Base-by-base conservation (phyloP, 2,113 vertebrate genomes). In the Uropsilus gracilis region DNA sequence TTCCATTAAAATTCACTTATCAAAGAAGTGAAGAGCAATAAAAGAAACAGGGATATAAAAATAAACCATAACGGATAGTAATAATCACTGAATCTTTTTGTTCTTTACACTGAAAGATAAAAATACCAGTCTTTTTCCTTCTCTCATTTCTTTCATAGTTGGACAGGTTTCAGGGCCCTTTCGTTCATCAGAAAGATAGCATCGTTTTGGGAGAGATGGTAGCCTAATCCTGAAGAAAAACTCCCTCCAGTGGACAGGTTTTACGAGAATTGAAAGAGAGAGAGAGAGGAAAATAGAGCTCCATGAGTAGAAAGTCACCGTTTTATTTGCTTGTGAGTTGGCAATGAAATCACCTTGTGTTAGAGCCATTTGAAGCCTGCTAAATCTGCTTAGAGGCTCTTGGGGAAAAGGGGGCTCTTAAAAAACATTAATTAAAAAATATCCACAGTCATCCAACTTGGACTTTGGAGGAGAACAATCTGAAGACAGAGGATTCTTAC, bases 381-480 rank as follows among this genome's bases (percentile, higher is more conserved):
- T 8, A 89, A 94, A 93, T 46, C 97, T 85, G 44, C 88, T 95
- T 94, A 64, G 26, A 46, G 24, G 34, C 81, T 53, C 96, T 50
- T 16, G 84, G 94, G 94, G 57, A 82, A 59, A 68, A 82, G 22
- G 61, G 61, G 50, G 42, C 82, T 91, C 92, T 96, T 78, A 77
- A 93, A 95, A 96, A 69, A 88, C 73, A 91, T 93, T 97, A 95
- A 91, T 95, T 91, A 94, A 53, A 95, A 97, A 95, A 86, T 90
- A 97, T 68, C 48, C 9, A 59, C 89, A 42, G 24, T 64, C 42
- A 37, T 95, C 95, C 96, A 95, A 81, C 84, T 76, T 81, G 95
- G 97, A 95, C 95, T 97, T 89, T 28, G 57, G 96, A 91, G 90
- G 93, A 96, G 97, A 97, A 96, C 97, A 96, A 98, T 96, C 90